Evolutionary conservation across 2,888 invertebrate species (phyloP).

Genomic region (Panopea generosa): DNA sequence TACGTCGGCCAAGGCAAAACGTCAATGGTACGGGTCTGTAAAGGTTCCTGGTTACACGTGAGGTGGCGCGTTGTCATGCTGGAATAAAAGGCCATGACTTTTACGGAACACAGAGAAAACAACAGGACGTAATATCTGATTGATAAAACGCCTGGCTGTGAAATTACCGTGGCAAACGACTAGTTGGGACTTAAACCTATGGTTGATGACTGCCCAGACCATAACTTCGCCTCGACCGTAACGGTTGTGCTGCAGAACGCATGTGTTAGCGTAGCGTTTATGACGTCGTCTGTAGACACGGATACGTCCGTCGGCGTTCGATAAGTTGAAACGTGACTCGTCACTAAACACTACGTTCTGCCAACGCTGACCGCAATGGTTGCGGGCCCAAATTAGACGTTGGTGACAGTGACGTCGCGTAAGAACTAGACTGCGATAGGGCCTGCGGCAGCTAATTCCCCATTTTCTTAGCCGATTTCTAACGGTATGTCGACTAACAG

Average conservation of each 20-base stretch:
- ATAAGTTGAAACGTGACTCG: constrained; percentile 29
- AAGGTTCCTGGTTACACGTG: constrained; percentile 2
- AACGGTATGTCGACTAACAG: too few species aligned
- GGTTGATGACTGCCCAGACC: constrained; percentile 23
- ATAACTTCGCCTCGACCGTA: constrained; percentile 23
- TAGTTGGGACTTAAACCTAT: constrained; percentile 28
- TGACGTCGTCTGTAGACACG: constrained; percentile 25
- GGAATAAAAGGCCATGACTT: constrained; percentile 5
- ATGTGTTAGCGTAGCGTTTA: constrained; percentile 27
- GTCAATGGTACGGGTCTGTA: neutral
- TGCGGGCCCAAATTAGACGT: constrained; percentile 7
- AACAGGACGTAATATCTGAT: constrained; percentile 13
- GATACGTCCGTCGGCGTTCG: constrained; percentile 24
- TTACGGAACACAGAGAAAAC: constrained; percentile 13
- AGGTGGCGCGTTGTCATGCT: constrained; percentile 1
- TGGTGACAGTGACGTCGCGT: neutral
- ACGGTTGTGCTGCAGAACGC: constrained; percentile 21
- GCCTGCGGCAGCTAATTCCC: too few species aligned
- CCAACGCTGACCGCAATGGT: constrained; percentile 15
- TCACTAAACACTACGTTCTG: constrained; percentile 18
- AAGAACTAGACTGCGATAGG: neutral
- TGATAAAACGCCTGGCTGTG: constrained; percentile 15
- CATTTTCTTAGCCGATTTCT: too few species aligned
- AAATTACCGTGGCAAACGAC: constrained; percentile 27
- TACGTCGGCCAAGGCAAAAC: neutral